Conservation (phyloP, 2,797 vertebrate genomes). For the Aldrovandia affinis region DNA sequence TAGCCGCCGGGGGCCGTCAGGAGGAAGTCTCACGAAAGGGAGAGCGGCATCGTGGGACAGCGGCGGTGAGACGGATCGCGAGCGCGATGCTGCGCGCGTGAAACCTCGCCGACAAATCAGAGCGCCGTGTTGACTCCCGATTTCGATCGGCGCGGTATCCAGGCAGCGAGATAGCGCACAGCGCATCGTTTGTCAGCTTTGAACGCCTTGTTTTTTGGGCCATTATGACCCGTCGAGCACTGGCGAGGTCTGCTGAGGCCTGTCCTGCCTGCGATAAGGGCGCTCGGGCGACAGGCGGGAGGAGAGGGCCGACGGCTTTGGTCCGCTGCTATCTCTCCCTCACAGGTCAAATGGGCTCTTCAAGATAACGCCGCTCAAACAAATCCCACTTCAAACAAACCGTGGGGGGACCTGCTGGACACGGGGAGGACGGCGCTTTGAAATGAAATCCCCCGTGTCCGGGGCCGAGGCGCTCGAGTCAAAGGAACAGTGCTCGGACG, state of each 20-base stretch:
- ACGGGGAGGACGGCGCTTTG: background rate
- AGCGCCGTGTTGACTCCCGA: background rate
- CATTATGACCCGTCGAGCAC: background rate
- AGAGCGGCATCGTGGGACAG: background rate
- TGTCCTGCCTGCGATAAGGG: slow-evolving; percentile 8
- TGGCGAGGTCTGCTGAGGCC: background rate
- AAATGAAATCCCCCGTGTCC: background rate
- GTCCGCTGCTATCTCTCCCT: slow-evolving; percentile 16
- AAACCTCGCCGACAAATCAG: background rate
- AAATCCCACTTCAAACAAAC: slow-evolving; percentile 26
- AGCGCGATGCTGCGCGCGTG: background rate
- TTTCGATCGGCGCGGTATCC: background rate
- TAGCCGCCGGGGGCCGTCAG: background rate
- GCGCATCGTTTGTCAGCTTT: slow-evolving; percentile 9
- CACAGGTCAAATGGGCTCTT: slow-evolving; percentile 26
- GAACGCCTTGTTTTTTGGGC: background rate
- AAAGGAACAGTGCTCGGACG: background rate
- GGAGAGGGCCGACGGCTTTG: background rate
- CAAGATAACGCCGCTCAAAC: slow-evolving; percentile 23
- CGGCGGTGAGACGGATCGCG: background rate
- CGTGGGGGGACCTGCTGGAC: background rate
- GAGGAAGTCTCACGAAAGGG: background rate
- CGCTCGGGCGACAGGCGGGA: background rate
- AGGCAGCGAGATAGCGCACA: background rate
- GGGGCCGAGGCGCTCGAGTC: background rate